phyloP scores from a whole-genome alignment of 2,113 vertebrate genomes.

The Tragelaphus strepsiceros region DNA sequence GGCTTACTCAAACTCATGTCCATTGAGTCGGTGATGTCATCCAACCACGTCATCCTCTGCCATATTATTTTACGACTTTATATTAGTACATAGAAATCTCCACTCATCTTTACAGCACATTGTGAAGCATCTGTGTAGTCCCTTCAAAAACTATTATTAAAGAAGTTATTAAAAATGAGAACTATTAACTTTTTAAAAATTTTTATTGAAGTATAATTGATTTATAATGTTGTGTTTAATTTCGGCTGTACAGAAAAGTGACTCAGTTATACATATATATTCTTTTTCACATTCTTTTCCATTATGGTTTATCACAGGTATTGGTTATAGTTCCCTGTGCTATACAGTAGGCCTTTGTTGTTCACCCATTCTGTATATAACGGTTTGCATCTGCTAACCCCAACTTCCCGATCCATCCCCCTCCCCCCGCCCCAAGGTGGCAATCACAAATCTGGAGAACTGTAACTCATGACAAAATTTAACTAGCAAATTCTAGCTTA shows the following conservation, averaged over 20 bases:
- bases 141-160: neutral
- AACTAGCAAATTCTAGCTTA: neutral
- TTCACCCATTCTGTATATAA: neutral
- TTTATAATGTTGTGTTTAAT: neutral
- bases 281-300: neutral
- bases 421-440: accelerated
- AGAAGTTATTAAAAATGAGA: constrained; percentile 18
- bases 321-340: neutral
- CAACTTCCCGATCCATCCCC: neutral
- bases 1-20: neutral
- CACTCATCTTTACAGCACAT: neutral
- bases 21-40: neutral
- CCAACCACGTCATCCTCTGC: neutral
- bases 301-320: neutral
- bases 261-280: neutral
- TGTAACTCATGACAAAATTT: neutral
- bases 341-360: neutral
- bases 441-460: neutral
- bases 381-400: neutral
- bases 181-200: neutral
- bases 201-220: neutral
- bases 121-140: neutral
- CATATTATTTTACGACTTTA: neutral
- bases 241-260: neutral
- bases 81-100: neutral